Base-by-base conservation (phyloP, 2,888 invertebrate species). In the Volucella zonaria region DNA sequence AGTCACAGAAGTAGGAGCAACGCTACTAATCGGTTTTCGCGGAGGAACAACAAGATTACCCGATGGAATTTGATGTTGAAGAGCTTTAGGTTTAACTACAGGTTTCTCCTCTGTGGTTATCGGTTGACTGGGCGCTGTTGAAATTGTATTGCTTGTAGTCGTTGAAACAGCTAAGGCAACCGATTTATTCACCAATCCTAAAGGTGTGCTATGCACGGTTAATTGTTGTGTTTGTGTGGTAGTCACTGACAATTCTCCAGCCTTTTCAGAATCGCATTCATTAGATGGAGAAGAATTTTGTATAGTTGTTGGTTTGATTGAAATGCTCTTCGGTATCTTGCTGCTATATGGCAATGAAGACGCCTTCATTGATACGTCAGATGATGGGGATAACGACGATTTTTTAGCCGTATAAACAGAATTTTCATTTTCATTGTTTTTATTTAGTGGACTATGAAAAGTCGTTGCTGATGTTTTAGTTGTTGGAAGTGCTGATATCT, bases 11-110 rank as follows among this genome's bases (percentile, higher is more conserved):
- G 95, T 95, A 86, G 97, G 96, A 87, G 96, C 96, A 86, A 96
- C 96, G 92, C 96, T 96, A 91, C 96, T 96, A 87, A 96, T 95
- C 83, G 97, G 97, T 92, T 97, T 97, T 93, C 97, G 94, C 88
- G 93, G 92, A 88, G 92, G 92, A 89, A 91, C 90, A 42, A 91
- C 90, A 89, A 91, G 81, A 79, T 90, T 89, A 87, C 89, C 89
- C 38, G 88, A 89, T 66, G 88, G 89, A 66, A 89, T 88, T 79
- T 89, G 89, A 80, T 88, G 88, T 68, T 87, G 88, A 45, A 89
- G 78, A 12, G 89, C 93, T 92, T 93, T 92, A 79, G 92, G 90
- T 82, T 87, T 90, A 15, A 87, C 77, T 31, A 87, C 91, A 92
- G 88, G 88, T 62, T 87, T 87, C 38, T 87, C 87, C 2, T 88